A percentile compares a stretch with the other conserved stretches of the same genome.
Evolutionary conservation across 2,113 vertebrate species (phyloP).

Genomic region (Gobiocypris rarus): DNA sequence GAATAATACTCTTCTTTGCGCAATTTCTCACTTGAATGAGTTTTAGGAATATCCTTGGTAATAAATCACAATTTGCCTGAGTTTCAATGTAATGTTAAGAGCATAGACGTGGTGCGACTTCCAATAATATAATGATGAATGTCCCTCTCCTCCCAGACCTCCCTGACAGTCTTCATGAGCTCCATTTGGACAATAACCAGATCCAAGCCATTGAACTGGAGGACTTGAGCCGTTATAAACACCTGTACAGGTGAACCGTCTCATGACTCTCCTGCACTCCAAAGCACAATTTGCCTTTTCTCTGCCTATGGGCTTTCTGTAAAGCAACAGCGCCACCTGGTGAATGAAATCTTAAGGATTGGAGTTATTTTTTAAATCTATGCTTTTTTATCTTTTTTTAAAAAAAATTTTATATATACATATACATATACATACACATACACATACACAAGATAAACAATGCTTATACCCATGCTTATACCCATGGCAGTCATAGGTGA

Average conservation of each 20-base stretch:
- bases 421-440: no score
- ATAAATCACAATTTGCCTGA: conserved; percentile 5
- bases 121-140: conserved; percentile 3
- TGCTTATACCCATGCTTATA: neutral
- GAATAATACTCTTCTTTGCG: neutral
- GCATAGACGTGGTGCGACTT: neutral
- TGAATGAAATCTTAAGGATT: conserved; percentile 33
- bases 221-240: conserved; percentile 85
- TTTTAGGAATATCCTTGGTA: neutral
- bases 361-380: no score
- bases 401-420: no score
- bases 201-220: conserved; percentile 88
- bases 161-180: conserved; percentile 85
- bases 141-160: conserved; percentile 74
- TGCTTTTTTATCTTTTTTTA: no score
- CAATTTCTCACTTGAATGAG: conserved; percentile 19
- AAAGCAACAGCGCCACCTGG: conserved; percentile 62
- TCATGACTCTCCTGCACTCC: neutral
- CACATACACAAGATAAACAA: neutral
- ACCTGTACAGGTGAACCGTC: conserved; percentile 78
- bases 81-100: neutral
- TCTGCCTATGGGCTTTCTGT: neutral
- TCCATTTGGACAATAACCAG: conserved; percentile 87
- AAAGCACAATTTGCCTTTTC: neutral
- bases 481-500: neutral